Evolutionary conservation across 2,797 vertebrate species (phyloP).

Genomic region (Discoglossus pictus): DNA sequence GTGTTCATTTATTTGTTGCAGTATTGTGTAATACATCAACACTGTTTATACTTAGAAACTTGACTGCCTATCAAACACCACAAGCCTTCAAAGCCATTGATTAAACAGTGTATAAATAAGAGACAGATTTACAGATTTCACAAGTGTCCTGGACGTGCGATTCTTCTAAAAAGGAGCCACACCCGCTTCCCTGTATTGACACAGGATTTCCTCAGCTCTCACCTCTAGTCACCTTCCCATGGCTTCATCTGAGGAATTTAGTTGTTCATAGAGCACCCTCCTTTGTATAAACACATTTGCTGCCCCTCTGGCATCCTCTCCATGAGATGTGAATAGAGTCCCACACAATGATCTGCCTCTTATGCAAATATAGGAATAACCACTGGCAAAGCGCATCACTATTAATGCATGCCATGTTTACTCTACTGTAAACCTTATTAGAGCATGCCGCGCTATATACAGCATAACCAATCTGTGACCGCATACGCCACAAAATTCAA

Average conservation of each 20-base stretch:
- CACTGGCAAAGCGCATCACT: too few species aligned
- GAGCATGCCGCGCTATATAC: too few species aligned
- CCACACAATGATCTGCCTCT: too few species aligned
- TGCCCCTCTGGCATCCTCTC: too few species aligned
- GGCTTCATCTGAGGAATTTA: neutral
- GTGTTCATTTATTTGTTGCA: neutral
- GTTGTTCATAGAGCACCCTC: too few species aligned
- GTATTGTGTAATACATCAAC: slow-evolving; percentile 33
- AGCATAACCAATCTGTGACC: too few species aligned
- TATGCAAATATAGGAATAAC: too few species aligned
- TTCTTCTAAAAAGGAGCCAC: slow-evolving; percentile 14
- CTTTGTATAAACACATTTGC: too few species aligned
- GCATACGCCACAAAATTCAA: too few species aligned
- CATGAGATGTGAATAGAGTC: too few species aligned
- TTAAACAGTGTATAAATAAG: slow-evolving; percentile 13
- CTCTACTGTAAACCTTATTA: too few species aligned
- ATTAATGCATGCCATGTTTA: too few species aligned
- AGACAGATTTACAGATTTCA: neutral
- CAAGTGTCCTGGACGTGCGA: neutral
- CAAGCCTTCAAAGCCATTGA: slow-evolving; percentile 5
- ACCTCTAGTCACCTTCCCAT: slow-evolving; percentile 23
- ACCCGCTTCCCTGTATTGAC: slow-evolving; percentile 33
- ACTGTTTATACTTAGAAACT: slow-evolving; percentile 27
- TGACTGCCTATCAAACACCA: slow-evolving; percentile 4
- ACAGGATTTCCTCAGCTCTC: slow-evolving; percentile 35